Evolutionary conservation across 2,888 invertebrate genomes (phyloP), one percentile per base, ranked within the genome.

Genomic region (Aspidapion aeneum): DNA sequence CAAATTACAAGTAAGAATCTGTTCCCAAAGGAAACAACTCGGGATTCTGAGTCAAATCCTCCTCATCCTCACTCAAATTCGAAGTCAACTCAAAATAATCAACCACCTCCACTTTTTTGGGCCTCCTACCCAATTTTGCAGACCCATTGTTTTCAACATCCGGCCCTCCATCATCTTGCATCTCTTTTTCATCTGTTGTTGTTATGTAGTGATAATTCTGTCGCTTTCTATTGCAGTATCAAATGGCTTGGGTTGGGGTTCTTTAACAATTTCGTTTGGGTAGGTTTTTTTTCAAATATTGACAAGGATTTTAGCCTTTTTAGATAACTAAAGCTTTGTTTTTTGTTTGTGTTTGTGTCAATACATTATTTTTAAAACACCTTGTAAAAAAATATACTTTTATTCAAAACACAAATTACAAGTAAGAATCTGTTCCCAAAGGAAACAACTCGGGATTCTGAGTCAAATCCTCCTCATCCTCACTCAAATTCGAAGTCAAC

Each of bases 201-300:
- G 48, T 52, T n/a, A 21, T 52, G 54, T 19, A 52, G 22, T 16
- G 17, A 19, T 12, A 1, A 12, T 16, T 17, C 21, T 22, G n/a
- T 50, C 50, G 48, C 7, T 20, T 9, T 57, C 48, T 12, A 19
- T 18, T 16, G 54, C 17, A 2, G 19, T 18, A 21, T 7, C 35
- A 21, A 49, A 58, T n/a, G 7, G 18, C 9, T 58, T n/a, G 22
- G 22, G 12, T 18, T 20, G 52, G 5, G 49, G 20, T 51, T 56
- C 49, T 5, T 19, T 51, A 21, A 3, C 18, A 7, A 58, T 22
- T 21, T 51, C 50, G 18, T 59, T 54, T 48, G 60, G 60, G 2
- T 72, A 71, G 48, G 68, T n/a, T n/a, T 63, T 60, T 72, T 73
- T 12, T 72, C 73, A 58, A 73, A 72, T 51, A 73, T 69, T 16